Conservation (phyloP, 2,113 vertebrate genomes). For the Alces alces region DNA sequence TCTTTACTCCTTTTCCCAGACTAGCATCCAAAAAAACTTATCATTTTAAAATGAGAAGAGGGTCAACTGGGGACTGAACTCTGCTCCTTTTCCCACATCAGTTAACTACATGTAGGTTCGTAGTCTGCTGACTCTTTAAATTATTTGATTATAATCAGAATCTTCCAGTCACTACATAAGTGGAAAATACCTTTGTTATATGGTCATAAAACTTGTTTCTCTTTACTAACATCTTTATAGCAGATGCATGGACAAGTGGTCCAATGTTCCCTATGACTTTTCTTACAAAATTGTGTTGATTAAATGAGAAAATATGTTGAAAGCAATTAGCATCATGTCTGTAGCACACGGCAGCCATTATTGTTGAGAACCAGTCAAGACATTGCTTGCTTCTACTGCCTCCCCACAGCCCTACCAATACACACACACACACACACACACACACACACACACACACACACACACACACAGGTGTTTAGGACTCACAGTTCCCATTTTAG, state of each 20-base stretch:
- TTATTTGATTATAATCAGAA: constrained; percentile 31
- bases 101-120: constrained; percentile 4
- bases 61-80: constrained; percentile 30
- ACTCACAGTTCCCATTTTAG: neutral
- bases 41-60: constrained; percentile 37
- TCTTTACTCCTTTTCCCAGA: constrained; percentile 38
- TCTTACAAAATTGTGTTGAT: neutral
- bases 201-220: constrained; percentile 6
- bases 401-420: neutral
- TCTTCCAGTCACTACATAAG: neutral
- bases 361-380: neutral
- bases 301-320: neutral
- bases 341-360: neutral
- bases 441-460: neutral
- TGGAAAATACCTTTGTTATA: neutral
- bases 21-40: constrained; percentile 36
- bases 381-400: neutral
- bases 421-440: neutral
- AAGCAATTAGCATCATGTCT: neutral
- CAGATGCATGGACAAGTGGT: neutral
- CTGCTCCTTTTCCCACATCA: constrained; percentile 27
- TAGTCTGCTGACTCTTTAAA: neutral
- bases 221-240: constrained; percentile 40
- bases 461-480: neutral
- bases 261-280: neutral